Evolutionary conservation across 23 tunicate genomes (phyloP), one percentile per base, ranked within the genome.

Genomic region (Aplidium turbinatum): DNA sequence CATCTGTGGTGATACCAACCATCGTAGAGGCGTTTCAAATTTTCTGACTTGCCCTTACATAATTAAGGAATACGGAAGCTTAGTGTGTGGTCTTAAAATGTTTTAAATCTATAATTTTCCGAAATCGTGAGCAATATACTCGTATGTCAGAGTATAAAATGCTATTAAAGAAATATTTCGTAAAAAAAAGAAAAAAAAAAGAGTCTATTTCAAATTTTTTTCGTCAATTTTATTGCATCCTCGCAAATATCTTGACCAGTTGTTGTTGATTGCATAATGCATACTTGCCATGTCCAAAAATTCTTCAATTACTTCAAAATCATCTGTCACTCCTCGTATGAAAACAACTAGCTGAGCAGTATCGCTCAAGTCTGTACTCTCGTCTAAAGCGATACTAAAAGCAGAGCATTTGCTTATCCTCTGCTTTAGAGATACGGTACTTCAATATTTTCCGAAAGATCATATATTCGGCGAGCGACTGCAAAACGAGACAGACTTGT

Each of bases 211-310:
- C n/a, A n/a, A n/a, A 36, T 9, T 28, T 68, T 68, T 38, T 68
- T 38, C 74, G 38, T 68, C 74, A 68, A 68, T 68, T 68, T 68
- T 68, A 40, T 68, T 38, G 23, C 56, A 58, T 68, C 58, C 55
- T 68, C 74, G 55, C 74, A 68, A 68, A 68, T 68, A 68, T 68
- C 23, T 68, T 39, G 58, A 68, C 74, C 56, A 68, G 74, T 38
- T 68, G 74, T 68, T 68, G 74, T 38, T 70, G 58, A 70, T 3
- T 23, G n/a, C n/a, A n/a, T n/a, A n/a, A 38, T 68, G 6, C 74
- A 68, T 68, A 68, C 74, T 68, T 68, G 74, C 74, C 74, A 68
- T 68, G 38, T 68, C 58, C 29, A 40, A 68, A 68, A 68, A 68
- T 68, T 38, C 74, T 68, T 68, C 74, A 68, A 62, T 62, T 62